phyloP scores from a whole-genome alignment of 2,113 vertebrate species.

The Archilochus colubris region DNA sequence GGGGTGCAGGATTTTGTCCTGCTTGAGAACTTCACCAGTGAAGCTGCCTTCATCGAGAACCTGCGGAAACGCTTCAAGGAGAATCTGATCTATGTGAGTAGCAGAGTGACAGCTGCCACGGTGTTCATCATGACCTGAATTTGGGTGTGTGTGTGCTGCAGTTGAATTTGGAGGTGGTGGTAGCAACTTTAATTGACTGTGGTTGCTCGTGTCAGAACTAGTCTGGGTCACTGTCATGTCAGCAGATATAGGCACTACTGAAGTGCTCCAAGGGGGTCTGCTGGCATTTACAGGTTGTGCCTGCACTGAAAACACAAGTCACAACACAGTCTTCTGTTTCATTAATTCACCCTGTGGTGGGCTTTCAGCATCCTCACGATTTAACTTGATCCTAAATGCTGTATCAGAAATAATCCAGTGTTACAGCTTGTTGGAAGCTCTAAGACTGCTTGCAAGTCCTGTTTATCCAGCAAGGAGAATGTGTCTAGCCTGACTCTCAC shows the following conservation, averaged over 20 bases:
- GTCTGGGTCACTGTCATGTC: not conserved
- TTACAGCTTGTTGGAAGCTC: not conserved
- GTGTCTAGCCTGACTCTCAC: not conserved
- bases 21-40: conserved; percentile 96
- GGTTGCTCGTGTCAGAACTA: not conserved
- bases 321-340: fast-evolving
- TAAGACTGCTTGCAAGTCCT: not conserved
- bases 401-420: not conserved
- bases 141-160: not conserved
- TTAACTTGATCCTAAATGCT: not conserved
- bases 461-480: not conserved
- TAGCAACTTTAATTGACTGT: fast-evolving
- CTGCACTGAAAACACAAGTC: not conserved
- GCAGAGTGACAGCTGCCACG: not conserved
- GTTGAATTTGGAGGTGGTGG: not conserved
- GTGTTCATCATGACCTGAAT: not conserved
- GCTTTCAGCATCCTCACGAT: not conserved
- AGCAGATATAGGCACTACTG: fast-evolving
- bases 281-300: not conserved
- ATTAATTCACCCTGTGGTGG: not conserved
- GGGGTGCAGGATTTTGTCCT: conserved; percentile 98
- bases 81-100: conserved; percentile 95
- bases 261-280: not conserved
- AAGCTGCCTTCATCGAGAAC: conserved; percentile 96
- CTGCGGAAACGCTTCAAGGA: conserved; percentile 95